phyloP scores from a whole-genome alignment of 2,888 invertebrate species.

The Tridacna gigas region DNA sequence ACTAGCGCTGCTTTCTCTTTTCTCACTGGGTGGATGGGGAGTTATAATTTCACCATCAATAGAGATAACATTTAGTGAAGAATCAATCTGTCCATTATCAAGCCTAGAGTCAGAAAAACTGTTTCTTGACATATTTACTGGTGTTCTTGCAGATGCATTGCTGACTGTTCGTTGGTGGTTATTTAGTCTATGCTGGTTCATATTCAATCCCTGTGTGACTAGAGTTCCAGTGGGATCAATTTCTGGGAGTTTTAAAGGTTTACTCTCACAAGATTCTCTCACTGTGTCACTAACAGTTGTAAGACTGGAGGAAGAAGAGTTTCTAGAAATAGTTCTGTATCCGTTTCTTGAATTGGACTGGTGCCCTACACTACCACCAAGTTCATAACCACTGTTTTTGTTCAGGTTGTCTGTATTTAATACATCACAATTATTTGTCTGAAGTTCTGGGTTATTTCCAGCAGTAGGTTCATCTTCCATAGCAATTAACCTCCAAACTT shows the following conservation, averaged over 20 bases:
- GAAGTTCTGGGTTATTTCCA: constrained; percentile 30
- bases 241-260: constrained; percentile 73
- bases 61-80: constrained; percentile 67
- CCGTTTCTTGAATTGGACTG: constrained; percentile 52
- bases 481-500: constrained; percentile 77
- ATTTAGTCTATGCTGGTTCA: constrained; percentile 61
- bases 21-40: constrained; percentile 66
- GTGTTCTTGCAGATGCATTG: constrained; percentile 49
- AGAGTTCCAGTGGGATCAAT: constrained; percentile 75
- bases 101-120: constrained; percentile 59
- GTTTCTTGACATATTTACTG: constrained; percentile 51
- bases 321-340: constrained; percentile 36
- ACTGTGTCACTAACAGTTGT: constrained; percentile 46
- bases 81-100: constrained; percentile 47
- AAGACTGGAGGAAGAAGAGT: constrained; percentile 57
- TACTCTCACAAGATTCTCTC: constrained; percentile 48
- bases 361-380: neutral
- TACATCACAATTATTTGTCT: neutral
- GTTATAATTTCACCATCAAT: constrained; percentile 65
- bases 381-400: neutral
- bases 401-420: constrained; percentile 1
- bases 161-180: constrained; percentile 46
- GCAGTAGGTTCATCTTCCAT: constrained; percentile 65
- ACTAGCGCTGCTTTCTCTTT: constrained; percentile 49
- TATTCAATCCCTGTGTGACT: constrained; percentile 70